Evolutionary conservation across 2,888 invertebrate genomes (phyloP).

Genomic region (Altica lythri): DNA sequence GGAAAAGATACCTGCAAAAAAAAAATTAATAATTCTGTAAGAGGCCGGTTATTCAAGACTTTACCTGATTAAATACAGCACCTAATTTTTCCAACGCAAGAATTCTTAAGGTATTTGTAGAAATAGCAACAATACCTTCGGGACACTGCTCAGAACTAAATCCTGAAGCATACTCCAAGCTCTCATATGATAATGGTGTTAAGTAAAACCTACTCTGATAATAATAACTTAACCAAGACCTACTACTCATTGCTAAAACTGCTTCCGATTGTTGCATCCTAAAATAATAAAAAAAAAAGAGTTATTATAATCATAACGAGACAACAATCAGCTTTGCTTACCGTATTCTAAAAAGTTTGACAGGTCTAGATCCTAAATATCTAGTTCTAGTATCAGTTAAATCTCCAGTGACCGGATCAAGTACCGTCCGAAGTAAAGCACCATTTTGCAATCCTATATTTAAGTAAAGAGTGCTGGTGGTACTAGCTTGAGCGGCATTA

Average conservation of each 20-base stretch:
- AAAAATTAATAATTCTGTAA: constrained; percentile 1
- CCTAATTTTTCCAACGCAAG: constrained; percentile 97
- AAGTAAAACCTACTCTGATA: constrained; percentile 96
- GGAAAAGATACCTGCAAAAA: constrained; percentile 71
- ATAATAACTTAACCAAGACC: constrained; percentile 98
- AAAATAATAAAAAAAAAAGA: constrained; percentile 13
- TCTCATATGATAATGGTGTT: constrained; percentile 95
- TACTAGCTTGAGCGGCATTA: constrained; percentile 68
- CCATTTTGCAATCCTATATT: constrained; percentile 98
- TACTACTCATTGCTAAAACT: constrained; percentile 95
- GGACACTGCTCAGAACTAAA: constrained; percentile 98
- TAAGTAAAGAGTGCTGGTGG: constrained; percentile 78
- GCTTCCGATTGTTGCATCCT: constrained; percentile 95
- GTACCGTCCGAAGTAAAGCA: constrained; percentile 87
- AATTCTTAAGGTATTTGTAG: constrained; percentile 95
- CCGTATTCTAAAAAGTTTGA: constrained; percentile 63
- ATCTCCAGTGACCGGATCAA: constrained; percentile 96
- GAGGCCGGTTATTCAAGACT: neutral
- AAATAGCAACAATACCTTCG: constrained; percentile 98
- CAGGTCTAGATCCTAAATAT: constrained; percentile 88
- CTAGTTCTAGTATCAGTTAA: constrained; percentile 96
- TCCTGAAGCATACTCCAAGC: constrained; percentile 95
- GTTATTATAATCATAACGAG: neutral
- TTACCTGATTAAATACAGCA: constrained; percentile 91
- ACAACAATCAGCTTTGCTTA: neutral